Base-by-base conservation (phyloP, 2,888 invertebrate genomes). In the Hipparchia semele region DNA sequence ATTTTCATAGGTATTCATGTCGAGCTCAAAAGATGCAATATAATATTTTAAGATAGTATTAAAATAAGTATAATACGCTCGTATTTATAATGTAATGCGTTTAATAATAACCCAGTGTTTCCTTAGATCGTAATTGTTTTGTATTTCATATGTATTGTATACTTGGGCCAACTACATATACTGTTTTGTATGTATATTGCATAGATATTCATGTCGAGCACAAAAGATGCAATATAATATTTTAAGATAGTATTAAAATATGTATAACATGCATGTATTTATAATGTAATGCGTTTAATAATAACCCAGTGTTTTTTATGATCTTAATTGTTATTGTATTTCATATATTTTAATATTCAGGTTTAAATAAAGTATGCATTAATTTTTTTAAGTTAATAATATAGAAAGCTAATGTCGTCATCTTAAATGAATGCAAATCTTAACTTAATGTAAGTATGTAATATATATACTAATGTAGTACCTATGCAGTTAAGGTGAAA, bases 161-260 rank as follows among this genome's bases (percentile, higher is more conserved):
- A n/a, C n/a, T n/a, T n/a, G n/a, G n/a, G n/a, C n/a, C n/a, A n/a
- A n/a, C n/a, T n/a, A n/a, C n/a, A n/a, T n/a, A n/a, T n/a, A n/a
- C n/a, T n/a, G n/a, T n/a, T n/a, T n/a, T n/a, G n/a, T n/a, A n/a
- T n/a, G n/a, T n/a, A n/a, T n/a, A n/a, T n/a, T n/a, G n/a, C 23
- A 23, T 23, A 23, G 23, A 1, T 68, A 58, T 68, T 71, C 9
- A 56, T 56, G 53, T 68, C 23, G 9, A 51, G 23, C 45, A 8
- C 66, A 68, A 51, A 68, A 68, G 69, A 74, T 73, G 74, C 68
- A 75, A 73, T 70, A 72, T 71, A 72, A 64, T 73, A 71, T 13
- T 13, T 13, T 13, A 13, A 56, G 13, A 13, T 56, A n/a, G 39
- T 39, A 39, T 39, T 39, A 39, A 2, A 0, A 56, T 56, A 12